phyloP scores from a whole-genome alignment of 2,113 vertebrate genomes.

The Mesembrinibis cayennensis region DNA sequence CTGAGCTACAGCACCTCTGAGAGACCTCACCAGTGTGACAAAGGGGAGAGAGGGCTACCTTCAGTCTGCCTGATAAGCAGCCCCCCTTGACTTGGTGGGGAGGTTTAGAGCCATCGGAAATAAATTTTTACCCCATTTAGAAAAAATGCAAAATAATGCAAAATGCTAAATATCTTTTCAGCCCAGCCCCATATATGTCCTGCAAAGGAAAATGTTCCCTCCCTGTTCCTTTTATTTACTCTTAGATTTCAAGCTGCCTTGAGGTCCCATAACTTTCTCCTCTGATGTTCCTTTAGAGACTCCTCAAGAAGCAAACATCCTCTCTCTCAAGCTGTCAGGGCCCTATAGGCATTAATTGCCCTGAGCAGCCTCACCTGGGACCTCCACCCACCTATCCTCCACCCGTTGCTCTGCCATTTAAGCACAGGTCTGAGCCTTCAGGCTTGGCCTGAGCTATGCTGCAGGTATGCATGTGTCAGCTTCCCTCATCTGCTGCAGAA shows the following conservation, averaged over 20 bases:
- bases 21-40: background rate
- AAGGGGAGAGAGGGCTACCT: background rate
- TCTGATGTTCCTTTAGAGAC: background rate
- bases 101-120: background rate
- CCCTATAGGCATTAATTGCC: background rate
- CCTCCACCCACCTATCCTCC: background rate
- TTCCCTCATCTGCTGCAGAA: background rate
- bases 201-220: background rate
- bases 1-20: background rate
- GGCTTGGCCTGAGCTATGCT: background rate
- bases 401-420: background rate
- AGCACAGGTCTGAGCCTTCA: background rate
- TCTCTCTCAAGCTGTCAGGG: background rate
- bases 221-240: background rate
- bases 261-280: background rate
- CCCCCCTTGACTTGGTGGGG: background rate
- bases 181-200: background rate
- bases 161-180: background rate
- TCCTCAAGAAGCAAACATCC: background rate
- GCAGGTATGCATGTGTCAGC: rapidly evolving
- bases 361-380: background rate
- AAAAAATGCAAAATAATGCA: background rate
- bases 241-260: background rate
- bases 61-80: background rate
- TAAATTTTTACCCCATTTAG: background rate